Base-by-base conservation (phyloP, 1,140 invertebrate species). In the Pseudomyrmex concolor region DNA sequence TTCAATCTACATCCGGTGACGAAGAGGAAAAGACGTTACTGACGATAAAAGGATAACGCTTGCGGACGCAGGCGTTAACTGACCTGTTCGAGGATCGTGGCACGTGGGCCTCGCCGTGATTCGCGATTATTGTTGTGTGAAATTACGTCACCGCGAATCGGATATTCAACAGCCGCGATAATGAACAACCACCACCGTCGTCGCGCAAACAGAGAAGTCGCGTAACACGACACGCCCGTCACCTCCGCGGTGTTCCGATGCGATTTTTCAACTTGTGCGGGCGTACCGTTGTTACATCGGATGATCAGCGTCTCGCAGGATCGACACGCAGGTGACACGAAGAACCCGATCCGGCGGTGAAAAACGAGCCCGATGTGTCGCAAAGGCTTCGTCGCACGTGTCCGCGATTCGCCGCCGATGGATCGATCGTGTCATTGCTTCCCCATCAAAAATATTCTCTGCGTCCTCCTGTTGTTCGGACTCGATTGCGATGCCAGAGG, bases 331-430 rank as follows among this genome's bases (percentile, higher is more conserved):
- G 86, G 59, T 88, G 86, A 88, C 63, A 66, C 50, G 4, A 59
- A 77, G 22, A 34, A 25, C 45, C 13, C 45, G 45, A 63, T 63
- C 22, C 34, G 59, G 59, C 50, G 13, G 55, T 54, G 57, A 71
- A 60, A 60, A 73, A 82, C 71, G 66, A 77, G 22, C 57, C 59
- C 86, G 43, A 88, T 88, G 87, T 72, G 13, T 55, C 60, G 51
- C 3, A 59, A 59, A 82, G 62, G 43, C 0, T 34, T 43, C 15
- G 13, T 48, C 17, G 55, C 34, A 48, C 25, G 54, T 80, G 54
- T 15, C 54, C 54, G 54, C 45, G 57, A 72, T 82, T 64, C 63
- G 17, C 55, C 17, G 13, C 25, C 15, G 50, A 10, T 22, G 25
- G 34, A 25, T 48, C 57, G 51, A 70, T 43, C 50, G 15, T 57